phyloP scores from a whole-genome alignment of 2,113 vertebrate species.

The Alosa alosa region DNA sequence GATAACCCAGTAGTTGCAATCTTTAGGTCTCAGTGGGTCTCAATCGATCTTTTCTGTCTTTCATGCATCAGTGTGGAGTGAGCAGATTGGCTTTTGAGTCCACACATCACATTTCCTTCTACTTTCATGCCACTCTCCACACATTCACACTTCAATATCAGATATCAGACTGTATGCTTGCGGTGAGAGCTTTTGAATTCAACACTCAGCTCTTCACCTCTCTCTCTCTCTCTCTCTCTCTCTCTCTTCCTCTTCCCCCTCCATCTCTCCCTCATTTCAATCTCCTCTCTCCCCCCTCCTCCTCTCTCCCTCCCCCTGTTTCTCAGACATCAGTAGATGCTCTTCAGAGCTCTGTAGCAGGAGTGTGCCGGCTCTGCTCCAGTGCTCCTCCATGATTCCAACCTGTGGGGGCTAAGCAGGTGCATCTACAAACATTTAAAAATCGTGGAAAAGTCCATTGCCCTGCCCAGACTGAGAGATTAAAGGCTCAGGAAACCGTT shows the following conservation, averaged over 20 bases:
- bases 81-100: background rate
- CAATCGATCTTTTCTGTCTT: background rate
- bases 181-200: background rate
- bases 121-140: background rate
- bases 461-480: too few species aligned
- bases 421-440: too few species aligned
- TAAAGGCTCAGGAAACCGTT: too few species aligned
- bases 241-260: background rate
- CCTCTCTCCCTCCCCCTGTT: background rate
- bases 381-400: background rate
- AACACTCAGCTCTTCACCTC: background rate
- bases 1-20: background rate
- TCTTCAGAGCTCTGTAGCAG: background rate
- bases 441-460: too few species aligned
- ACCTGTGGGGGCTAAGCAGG: too few species aligned
- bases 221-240: background rate
- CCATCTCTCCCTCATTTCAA: background rate
- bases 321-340: background rate
- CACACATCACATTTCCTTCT: background rate
- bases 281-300: background rate
- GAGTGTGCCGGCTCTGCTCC: background rate
- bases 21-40: background rate
- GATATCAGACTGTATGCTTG: background rate
- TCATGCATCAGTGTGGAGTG: background rate
- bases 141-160: background rate